Evolutionary conservation across 2,888 invertebrate genomes (phyloP).

Genomic region (Heliconius sara): DNA sequence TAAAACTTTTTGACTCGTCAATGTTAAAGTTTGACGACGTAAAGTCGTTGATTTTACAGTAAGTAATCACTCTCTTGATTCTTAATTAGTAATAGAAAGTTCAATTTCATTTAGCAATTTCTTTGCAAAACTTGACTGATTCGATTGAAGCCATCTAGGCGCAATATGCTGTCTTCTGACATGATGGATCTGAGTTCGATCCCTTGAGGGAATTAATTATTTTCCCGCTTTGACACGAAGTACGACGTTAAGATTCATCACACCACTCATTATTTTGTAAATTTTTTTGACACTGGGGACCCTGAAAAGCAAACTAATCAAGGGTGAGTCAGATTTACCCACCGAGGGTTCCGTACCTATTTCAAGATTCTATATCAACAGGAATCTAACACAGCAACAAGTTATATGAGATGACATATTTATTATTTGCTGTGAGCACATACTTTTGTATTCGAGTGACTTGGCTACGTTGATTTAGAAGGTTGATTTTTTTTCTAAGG

Average conservation of each 20-base stretch:
- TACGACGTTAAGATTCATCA: neutral
- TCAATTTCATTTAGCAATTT: slow-evolving; percentile 7
- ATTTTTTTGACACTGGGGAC: neutral
- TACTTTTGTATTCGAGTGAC: too few species aligned
- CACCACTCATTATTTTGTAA: neutral
- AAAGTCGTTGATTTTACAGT: neutral
- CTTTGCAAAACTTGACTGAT: neutral
- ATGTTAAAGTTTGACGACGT: neutral
- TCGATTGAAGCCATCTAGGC: neutral
- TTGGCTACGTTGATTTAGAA: too few species aligned
- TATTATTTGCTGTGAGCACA: too few species aligned
- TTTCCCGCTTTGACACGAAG: neutral
- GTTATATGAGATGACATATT: too few species aligned
- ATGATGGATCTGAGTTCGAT: neutral
- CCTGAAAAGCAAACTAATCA: neutral
- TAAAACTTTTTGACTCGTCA: neutral
- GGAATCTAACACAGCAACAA: too few species aligned
- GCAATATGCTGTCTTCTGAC: neutral
- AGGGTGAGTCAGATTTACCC: too few species aligned
- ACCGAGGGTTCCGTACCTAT: too few species aligned
- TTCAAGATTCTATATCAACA: too few species aligned
- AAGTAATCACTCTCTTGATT: slow-evolving; percentile 6
- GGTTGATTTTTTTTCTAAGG: too few species aligned
- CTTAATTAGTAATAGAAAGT: slow-evolving; percentile 15
- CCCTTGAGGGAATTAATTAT: neutral